A percentile compares a stretch with the other conserved stretches of the same genome.
Conservation (phyloP, 2,113 vertebrate species). For the Leucoraja erinaceus region DNA sequence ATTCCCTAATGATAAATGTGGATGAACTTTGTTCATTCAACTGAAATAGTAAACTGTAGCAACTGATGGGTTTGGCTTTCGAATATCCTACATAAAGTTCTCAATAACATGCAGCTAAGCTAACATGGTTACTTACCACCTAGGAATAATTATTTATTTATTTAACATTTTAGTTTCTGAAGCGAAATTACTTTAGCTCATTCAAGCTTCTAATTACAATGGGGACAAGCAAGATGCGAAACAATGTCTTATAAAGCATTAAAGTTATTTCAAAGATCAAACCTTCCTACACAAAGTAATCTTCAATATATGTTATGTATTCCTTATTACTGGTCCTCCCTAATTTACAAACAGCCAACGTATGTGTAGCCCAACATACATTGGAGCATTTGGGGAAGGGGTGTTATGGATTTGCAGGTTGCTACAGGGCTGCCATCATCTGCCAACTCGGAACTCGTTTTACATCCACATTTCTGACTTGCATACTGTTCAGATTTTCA, state of each 20-base stretch:
- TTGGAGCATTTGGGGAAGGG: too few relatives aligned
- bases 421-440: too few relatives aligned
- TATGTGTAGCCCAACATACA: too few relatives aligned
- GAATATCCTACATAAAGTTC: neutral
- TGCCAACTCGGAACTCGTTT: too few relatives aligned
- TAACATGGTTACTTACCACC: neutral
- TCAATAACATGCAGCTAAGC: neutral
- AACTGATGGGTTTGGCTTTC: neutral
- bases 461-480: too few relatives aligned
- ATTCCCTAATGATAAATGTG: neutral
- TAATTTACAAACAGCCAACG: too few relatives aligned
- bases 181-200: neutral
- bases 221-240: neutral
- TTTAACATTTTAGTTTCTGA: neutral
- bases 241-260: neutral
- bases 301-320: neutral
- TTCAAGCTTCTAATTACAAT: neutral
- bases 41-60: too few relatives aligned
- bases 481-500: too few relatives aligned
- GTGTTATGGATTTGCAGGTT: too few relatives aligned
- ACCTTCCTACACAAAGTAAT: neutral
- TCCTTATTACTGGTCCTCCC: too few relatives aligned
- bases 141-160: neutral
- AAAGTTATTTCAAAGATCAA: neutral
- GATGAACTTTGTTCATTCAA: too few relatives aligned